Evolutionary conservation across 2,888 invertebrate genomes (phyloP).

Genomic region (Amiota communis): DNA sequence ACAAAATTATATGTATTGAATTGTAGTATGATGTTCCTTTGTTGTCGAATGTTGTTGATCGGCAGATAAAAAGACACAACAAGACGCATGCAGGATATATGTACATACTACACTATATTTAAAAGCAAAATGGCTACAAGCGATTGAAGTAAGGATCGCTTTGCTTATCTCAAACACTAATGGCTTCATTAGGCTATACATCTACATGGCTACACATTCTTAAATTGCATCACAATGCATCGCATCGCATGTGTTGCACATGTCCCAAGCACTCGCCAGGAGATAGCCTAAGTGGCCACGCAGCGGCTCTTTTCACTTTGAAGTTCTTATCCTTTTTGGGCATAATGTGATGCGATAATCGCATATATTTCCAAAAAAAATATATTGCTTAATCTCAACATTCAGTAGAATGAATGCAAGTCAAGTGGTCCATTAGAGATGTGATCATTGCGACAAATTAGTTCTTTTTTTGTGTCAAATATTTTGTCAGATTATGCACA

Average conservation of each 20-base stretch:
- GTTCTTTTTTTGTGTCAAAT: not conserved
- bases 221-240: not conserved
- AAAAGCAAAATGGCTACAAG: constrained; percentile 5
- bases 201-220: too few species aligned
- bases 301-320: not conserved
- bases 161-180: constrained; percentile 3
- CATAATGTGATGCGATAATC: not conserved
- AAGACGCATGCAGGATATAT: not conserved
- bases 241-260: not conserved
- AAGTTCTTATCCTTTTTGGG: not conserved
- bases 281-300: constrained; percentile 3
- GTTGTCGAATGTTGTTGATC: constrained; percentile 1
- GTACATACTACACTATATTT: not conserved
- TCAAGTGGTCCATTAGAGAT: constrained; percentile 19
- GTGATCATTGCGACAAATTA: constrained; percentile 13
- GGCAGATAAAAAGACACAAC: constrained; percentile 13
- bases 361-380: not conserved
- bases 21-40: not conserved
- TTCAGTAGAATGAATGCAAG: not conserved
- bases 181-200: constrained; percentile 9
- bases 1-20: not conserved
- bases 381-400: not conserved
- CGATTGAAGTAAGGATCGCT: not conserved
- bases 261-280: not conserved
- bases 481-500: not conserved